Conservation (phyloP, 2,888 invertebrate genomes). For the Lordiphosa fenestrarum region DNA sequence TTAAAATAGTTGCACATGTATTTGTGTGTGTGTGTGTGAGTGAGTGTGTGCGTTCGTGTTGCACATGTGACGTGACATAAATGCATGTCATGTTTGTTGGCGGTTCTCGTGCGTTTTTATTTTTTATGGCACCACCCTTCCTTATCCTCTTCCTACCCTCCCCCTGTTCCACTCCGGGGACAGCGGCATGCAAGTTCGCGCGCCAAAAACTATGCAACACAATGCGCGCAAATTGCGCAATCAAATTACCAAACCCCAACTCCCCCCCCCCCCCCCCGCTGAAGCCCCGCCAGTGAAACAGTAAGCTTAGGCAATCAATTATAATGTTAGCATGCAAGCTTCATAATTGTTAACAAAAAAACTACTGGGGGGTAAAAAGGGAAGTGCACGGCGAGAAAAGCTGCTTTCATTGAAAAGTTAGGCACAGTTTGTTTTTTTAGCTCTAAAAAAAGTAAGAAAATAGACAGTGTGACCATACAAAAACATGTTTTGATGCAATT, state of each 20-base stretch:
- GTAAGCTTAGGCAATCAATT: slow-evolving; percentile 71
- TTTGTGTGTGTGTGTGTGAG: slow-evolving; percentile 2
- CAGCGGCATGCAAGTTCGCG: slow-evolving; percentile 43
- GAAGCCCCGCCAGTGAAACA: neutral
- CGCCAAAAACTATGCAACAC: slow-evolving; percentile 77
- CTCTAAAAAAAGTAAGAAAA: no score
- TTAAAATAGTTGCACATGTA: slow-evolving; percentile 75
- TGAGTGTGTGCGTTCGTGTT: slow-evolving; percentile 55
- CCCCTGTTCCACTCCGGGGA: slow-evolving; percentile 1
- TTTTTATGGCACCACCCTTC: slow-evolving; percentile 19
- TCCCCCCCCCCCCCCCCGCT: neutral
- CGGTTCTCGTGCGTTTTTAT: slow-evolving; percentile 59
- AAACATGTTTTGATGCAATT: no score
- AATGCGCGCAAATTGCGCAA: slow-evolving; percentile 77
- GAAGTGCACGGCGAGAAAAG: neutral
- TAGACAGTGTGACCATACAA: no score
- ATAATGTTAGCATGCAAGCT: slow-evolving; percentile 69
- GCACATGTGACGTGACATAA: slow-evolving; percentile 77
- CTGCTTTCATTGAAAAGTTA: no score
- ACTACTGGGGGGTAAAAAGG: neutral
- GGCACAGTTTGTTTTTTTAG: no score
- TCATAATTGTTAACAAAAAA: slow-evolving; percentile 42
- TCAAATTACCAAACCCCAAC: slow-evolving; percentile 56
- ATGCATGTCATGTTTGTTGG: slow-evolving; percentile 77
- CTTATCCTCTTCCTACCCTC: neutral